Percentiles rank a stretch among this genome's conserved stretches.
Conservation (phyloP, 2,888 invertebrate genomes). For the Metellina segmentata region DNA sequence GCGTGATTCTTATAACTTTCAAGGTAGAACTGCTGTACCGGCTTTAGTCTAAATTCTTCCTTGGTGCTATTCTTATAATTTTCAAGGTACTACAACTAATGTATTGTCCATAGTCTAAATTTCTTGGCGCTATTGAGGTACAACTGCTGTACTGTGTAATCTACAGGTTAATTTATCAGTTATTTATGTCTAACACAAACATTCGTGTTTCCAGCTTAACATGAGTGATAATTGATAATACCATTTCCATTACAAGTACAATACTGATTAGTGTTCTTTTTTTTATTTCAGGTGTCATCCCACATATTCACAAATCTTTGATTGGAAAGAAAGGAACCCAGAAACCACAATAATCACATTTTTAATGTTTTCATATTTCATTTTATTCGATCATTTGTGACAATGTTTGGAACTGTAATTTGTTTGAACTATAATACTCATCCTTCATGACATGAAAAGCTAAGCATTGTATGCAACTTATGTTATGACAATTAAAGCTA, state of each 20-base stretch:
- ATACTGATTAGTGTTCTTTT: not conserved
- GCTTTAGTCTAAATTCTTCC: no score
- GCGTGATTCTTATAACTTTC: no score
- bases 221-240: not conserved
- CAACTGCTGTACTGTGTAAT: no score
- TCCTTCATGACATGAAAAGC: constrained; percentile 30
- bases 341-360: constrained; percentile 34
- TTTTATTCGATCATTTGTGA: constrained; percentile 30
- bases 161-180: no score
- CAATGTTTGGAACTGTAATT: constrained; percentile 26
- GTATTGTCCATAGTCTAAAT: no score
- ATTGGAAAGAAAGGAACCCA: constrained; percentile 96
- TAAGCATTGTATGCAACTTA: constrained; percentile 5
- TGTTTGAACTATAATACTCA: constrained; percentile 24
- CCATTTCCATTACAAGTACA: not conserved
- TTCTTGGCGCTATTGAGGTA: no score
- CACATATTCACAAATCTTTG: constrained; percentile 99
- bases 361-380: constrained; percentile 13
- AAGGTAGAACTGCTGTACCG: no score
- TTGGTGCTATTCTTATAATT: no score
- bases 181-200: no score
- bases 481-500: not conserved
- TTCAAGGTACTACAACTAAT: no score
- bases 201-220: no score
- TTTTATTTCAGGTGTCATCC: constrained; percentile 90